Conservation (phyloP, 2,797 vertebrate species). For the Naso thynnoides region DNA sequence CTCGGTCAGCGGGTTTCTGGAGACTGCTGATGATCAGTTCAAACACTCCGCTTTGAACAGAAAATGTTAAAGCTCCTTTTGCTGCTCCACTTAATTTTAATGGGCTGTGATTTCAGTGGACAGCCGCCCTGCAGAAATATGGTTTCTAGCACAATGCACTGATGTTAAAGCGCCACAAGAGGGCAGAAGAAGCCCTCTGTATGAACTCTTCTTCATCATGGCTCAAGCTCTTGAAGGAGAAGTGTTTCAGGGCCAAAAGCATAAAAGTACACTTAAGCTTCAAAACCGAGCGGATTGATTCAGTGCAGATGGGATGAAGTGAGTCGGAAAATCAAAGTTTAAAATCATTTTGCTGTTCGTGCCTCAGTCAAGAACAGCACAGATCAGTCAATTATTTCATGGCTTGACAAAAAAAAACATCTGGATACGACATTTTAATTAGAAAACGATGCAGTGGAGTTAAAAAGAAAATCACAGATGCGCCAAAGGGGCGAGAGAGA, state of each 20-base stretch:
- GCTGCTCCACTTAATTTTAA: background rate
- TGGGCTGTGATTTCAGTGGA: background rate
- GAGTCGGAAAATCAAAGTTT: background rate
- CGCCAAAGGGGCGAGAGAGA: background rate
- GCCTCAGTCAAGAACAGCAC: background rate
- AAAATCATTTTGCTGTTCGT: background rate
- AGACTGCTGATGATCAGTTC: background rate
- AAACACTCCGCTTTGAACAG: background rate
- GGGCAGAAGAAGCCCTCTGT: conserved; percentile 27
- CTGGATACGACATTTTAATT: background rate
- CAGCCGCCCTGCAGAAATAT: background rate
- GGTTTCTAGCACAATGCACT: background rate
- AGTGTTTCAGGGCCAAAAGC: background rate
- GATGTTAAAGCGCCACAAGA: conserved; percentile 25
- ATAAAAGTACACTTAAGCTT: background rate
- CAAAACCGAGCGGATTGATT: background rate
- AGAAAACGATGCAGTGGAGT: background rate
- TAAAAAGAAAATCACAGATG: background rate
- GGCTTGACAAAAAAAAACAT: fast-evolving
- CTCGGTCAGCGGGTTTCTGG: conserved; percentile 1
- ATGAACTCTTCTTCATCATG: background rate
- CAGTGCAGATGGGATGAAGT: background rate
- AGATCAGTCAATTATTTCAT: background rate
- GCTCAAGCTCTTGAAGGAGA: background rate
- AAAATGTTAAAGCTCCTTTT: background rate